phyloP scores from a whole-genome alignment of 1,140 invertebrate species.

The Brachionus manjavacas region DNA sequence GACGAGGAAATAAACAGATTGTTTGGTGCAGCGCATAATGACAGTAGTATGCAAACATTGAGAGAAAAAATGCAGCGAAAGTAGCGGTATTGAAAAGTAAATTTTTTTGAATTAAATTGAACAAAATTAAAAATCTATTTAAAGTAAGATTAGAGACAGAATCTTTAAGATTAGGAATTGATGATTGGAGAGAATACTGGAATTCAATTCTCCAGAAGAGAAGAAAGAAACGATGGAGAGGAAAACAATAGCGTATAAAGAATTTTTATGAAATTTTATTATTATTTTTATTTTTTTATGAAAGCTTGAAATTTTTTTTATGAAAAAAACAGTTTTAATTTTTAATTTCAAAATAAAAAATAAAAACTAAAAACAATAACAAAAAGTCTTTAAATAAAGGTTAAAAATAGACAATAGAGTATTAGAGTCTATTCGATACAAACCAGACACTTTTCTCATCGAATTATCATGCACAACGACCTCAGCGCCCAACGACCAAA shows the following conservation, averaged over 20 bases:
- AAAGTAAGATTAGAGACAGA: not conserved
- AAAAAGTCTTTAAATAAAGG: not conserved
- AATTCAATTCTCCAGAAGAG: not conserved
- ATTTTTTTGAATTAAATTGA: not conserved
- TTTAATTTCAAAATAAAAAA: not conserved
- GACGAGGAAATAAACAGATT: not conserved
- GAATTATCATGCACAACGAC: not conserved
- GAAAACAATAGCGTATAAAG: not conserved
- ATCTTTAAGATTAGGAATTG: not conserved
- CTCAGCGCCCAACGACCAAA: not conserved
- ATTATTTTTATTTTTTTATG: not conserved
- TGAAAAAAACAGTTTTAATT: not conserved
- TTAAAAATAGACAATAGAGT: slow-evolving; percentile 1
- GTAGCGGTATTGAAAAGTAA: not conserved
- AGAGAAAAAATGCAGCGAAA: not conserved
- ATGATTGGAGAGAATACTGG: not conserved
- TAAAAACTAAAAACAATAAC: too few species aligned
- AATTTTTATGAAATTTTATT: not conserved
- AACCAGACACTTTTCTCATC: slow-evolving; percentile 26
- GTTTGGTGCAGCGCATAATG: not conserved
- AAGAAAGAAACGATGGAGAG: not conserved
- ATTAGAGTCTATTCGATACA: slow-evolving; percentile 29
- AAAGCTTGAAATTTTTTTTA: not conserved
- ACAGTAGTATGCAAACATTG: not conserved
- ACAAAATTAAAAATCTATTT: not conserved